These are phyloP conservation scores for Hycleus cichorii DNA, from an alignment of 1,140 invertebrate species.

Conservation along the genomic window DNA sequence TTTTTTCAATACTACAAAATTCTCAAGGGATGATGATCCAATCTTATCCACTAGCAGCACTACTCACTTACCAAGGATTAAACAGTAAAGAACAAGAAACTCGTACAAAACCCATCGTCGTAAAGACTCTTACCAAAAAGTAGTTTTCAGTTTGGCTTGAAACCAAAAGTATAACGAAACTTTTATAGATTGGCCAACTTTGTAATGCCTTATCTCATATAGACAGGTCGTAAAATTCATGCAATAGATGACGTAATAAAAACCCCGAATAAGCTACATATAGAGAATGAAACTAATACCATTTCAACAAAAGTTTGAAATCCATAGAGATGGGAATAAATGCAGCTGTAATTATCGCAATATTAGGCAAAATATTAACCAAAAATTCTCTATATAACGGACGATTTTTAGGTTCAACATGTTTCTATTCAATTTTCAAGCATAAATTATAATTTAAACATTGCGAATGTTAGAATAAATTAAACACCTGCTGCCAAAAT, in stretches of 20 bases:
- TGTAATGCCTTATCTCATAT: conserved; percentile 32
- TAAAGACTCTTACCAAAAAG: background rate
- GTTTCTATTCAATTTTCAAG: too few relatives aligned
- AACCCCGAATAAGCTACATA: too few relatives aligned
- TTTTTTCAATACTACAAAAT: background rate
- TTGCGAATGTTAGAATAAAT: too few relatives aligned
- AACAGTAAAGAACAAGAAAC: background rate
- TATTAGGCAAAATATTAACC: too few relatives aligned
- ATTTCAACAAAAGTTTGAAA: too few relatives aligned
- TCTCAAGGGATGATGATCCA: background rate
- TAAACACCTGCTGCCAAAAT: too few relatives aligned
- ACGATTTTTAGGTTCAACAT: too few relatives aligned
- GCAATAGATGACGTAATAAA: conserved; percentile 20
- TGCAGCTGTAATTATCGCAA: too few relatives aligned
- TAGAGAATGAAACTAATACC: too few relatives aligned
- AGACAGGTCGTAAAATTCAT: conserved; percentile 31
- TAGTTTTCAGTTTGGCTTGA: background rate
- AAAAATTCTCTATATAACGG: too few relatives aligned
- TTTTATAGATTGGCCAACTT: conserved; percentile 32
- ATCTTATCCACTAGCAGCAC: background rate
- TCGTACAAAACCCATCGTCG: background rate
- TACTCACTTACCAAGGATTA: background rate
- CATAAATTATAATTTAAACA: too few relatives aligned
- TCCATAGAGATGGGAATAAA: too few relatives aligned
- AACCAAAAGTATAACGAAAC: background rate